Evolutionary conservation across 2,113 vertebrate genomes (phyloP).

Genomic region (Litocranius walleri): DNA sequence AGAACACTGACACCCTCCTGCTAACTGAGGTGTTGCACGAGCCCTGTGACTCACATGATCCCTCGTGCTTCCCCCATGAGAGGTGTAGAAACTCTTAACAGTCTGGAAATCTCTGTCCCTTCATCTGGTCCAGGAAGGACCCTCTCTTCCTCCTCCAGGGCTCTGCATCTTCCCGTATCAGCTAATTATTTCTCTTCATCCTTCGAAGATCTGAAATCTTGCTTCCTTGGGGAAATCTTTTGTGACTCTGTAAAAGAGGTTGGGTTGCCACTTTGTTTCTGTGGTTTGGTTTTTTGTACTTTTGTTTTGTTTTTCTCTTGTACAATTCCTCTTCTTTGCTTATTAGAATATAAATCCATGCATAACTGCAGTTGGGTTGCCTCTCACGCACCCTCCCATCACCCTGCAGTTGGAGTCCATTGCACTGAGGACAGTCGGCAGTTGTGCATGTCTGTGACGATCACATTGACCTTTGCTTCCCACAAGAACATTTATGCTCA

Average conservation of each 20-base stretch:
- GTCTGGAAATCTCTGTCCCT: neutral
- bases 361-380: neutral
- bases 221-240: neutral
- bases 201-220: neutral
- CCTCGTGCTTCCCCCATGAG: fast-evolving
- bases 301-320: neutral
- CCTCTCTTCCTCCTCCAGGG: neutral
- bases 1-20: neutral
- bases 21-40: fast-evolving
- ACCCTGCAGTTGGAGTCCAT: neutral
- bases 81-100: neutral
- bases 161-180: neutral
- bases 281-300: neutral
- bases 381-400: fast-evolving
- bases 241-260: neutral
- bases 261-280: neutral
- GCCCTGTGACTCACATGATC: neutral
- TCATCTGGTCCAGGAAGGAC: neutral
- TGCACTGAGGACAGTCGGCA: neutral
- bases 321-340: neutral
- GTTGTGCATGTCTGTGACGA: neutral
- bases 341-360: neutral
- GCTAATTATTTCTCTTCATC: neutral
- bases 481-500: no score
- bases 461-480: neutral